Percentiles rank a stretch among this genome's conserved stretches.
These are phyloP conservation scores for Heliornis fulica DNA, from an alignment of 2,113 vertebrate genomes.

Conservation along the genomic window DNA sequence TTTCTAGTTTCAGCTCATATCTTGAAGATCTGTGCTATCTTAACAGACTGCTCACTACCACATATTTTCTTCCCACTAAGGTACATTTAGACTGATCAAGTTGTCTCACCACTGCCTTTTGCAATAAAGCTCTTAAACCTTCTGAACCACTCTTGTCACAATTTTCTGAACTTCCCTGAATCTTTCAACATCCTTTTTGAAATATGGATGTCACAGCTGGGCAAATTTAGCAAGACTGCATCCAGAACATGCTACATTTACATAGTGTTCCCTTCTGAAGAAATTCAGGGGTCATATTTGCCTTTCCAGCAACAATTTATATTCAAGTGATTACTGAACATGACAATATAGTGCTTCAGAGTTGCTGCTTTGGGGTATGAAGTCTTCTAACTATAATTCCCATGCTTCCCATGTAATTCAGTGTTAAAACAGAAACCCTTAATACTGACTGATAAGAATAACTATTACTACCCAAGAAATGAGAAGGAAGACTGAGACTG, in stretches of 20 bases:
- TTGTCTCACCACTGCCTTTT: neutral
- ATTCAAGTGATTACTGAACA: neutral
- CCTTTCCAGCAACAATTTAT: neutral
- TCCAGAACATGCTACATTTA: neutral
- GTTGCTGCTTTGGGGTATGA: neutral
- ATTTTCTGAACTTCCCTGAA: neutral
- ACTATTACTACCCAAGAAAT: neutral
- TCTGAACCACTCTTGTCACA: neutral
- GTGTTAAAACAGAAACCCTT: neutral
- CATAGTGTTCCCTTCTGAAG: neutral
- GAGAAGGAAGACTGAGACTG: neutral
- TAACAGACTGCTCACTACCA: neutral
- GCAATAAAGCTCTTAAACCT: slow-evolving; percentile 8
- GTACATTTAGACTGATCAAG: neutral
- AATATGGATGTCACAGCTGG: slow-evolving; percentile 30
- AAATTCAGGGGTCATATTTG: neutral
- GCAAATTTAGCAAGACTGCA: neutral
- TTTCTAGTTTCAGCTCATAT: neutral
- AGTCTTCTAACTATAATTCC: neutral
- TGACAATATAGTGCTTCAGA: neutral
- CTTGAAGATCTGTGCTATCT: neutral
- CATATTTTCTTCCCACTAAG: neutral
- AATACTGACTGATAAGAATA: neutral
- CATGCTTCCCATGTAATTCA: neutral
- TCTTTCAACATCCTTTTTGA: slow-evolving; percentile 44